Evolutionary conservation across 2,797 vertebrate species (phyloP).

Genomic region (Podargus strigoides): DNA sequence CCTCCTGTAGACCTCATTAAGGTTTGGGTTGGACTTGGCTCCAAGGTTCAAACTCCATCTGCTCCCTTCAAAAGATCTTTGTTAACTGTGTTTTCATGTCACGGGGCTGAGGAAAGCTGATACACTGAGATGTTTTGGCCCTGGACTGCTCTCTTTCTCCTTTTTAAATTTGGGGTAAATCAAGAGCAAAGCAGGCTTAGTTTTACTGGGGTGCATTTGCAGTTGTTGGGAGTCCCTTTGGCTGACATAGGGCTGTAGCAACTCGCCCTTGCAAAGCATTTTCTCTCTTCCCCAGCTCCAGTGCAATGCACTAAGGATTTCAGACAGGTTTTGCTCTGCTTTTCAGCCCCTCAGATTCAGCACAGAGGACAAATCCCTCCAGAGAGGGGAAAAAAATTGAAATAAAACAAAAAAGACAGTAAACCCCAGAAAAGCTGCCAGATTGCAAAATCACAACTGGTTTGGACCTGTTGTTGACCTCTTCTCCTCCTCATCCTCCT

Average conservation of each 20-base stretch:
- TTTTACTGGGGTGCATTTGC: background rate
- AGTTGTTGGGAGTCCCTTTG: background rate
- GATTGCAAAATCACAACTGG: constrained; percentile 19
- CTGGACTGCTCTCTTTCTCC: background rate
- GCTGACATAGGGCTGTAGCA: accelerated
- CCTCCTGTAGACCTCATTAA: constrained; percentile 17
- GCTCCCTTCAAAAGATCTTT: constrained; percentile 57
- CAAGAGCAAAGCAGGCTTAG: background rate
- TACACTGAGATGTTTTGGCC: background rate
- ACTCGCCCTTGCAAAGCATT: background rate
- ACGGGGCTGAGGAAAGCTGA: background rate
- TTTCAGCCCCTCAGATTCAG: background rate
- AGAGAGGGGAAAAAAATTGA: accelerated
- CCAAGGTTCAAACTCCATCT: constrained; percentile 22
- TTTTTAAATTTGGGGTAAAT: background rate
- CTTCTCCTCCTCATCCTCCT: background rate
- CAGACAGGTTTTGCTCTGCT: background rate
- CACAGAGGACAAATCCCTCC: background rate
- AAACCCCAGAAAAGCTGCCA: background rate
- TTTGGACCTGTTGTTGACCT: constrained; percentile 7
- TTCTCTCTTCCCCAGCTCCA: background rate
- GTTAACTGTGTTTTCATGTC: background rate
- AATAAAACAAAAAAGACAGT: background rate
- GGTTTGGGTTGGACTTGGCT: background rate
- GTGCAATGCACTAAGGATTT: background rate